phyloP scores from a whole-genome alignment of 2,797 vertebrate species.

The Hippocampus kuda region DNA sequence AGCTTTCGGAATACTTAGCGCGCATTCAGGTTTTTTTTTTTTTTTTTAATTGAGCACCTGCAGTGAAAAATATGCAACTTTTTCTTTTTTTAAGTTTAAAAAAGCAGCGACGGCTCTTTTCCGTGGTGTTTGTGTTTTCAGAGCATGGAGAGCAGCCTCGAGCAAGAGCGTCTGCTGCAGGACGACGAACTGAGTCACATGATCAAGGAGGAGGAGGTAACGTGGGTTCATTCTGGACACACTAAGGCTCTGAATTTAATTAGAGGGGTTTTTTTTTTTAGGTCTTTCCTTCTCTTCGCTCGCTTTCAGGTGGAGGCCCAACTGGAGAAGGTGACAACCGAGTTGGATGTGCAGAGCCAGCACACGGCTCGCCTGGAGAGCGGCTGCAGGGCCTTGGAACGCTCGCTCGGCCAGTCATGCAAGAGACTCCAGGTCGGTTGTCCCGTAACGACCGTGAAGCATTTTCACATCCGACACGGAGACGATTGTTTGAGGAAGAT shows the following conservation, averaged over 20 bases:
- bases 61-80: neutral
- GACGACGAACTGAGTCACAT: conserved; percentile 77
- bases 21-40: conserved; percentile 64
- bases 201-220: conserved; percentile 76
- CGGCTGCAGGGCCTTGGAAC: conserved; percentile 81
- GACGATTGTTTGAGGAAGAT: conserved; percentile 5
- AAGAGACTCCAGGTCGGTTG: conserved; percentile 76
- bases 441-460: neutral
- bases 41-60: neutral
- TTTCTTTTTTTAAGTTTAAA: neutral
- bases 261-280: too few species aligned
- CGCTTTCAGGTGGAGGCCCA: conserved; percentile 64
- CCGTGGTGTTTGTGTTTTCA: conserved; percentile 11
- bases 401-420: conserved; percentile 81
- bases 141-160: conserved; percentile 76
- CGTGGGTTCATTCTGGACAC: neutral
- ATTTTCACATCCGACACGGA: neutral
- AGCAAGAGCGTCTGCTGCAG: conserved; percentile 78
- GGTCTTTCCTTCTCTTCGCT: neutral
- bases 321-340: conserved; percentile 75
- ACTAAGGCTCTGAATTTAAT: too few species aligned
- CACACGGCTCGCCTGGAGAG: conserved; percentile 80
- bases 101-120: neutral
- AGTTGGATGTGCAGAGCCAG: conserved; percentile 82
- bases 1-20: conserved; percentile 73